Conservation (phyloP, 2,888 invertebrate species). For the Erebia palarica region DNA sequence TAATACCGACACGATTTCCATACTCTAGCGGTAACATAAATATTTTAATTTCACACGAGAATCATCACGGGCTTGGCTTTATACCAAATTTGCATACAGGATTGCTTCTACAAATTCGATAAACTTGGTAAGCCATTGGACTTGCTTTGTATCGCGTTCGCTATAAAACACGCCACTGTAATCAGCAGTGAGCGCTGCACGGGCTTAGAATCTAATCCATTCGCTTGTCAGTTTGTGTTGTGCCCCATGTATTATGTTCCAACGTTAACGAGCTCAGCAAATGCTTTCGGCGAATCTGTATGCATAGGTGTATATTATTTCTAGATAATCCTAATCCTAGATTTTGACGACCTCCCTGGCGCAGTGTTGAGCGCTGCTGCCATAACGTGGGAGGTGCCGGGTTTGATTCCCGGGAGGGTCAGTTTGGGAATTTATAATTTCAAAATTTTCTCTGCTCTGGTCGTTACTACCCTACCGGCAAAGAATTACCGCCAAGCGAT, state of each 20-base stretch:
- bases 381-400: no score
- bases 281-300: background rate
- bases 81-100: background rate
- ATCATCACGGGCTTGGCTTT: background rate
- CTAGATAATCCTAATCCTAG: no score
- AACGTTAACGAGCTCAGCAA: background rate
- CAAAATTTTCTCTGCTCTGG: no score
- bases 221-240: background rate
- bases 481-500: no score
- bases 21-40: no score
- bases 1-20: no score
- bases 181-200: slow-evolving; percentile 1
- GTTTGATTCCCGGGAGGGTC: no score
- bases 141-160: background rate
- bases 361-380: no score
- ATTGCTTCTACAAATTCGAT: background rate
- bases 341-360: no score
- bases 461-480: no score
- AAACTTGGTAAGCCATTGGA: background rate
- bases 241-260: background rate
- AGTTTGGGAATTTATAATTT: no score
- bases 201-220: slow-evolving; percentile 1
- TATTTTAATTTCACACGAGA: background rate
- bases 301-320: background rate
- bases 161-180: background rate